phyloP scores from a whole-genome alignment of 2,888 invertebrate genomes.

The Mythimna impura region DNA sequence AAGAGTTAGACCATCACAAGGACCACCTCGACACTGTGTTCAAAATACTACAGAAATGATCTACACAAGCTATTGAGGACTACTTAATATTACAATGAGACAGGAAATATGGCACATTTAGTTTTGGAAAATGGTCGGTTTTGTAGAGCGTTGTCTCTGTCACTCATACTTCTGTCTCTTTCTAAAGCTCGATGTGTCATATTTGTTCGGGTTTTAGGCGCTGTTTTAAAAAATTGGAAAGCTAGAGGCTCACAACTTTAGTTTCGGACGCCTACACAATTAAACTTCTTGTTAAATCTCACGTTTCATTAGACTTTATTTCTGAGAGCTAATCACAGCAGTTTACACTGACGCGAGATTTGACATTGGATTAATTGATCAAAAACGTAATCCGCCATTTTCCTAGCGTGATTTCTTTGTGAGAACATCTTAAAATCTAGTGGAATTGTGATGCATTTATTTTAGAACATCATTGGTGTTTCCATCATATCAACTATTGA shows the following conservation, averaged over 20 bases:
- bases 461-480: slow-evolving; percentile 18
- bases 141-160: neutral
- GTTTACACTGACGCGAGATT: neutral
- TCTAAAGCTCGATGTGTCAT: slow-evolving; percentile 3
- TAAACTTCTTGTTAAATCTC: neutral
- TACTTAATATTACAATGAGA: slow-evolving; percentile 5
- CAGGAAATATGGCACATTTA: neutral
- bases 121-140: neutral
- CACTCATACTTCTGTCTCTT: neutral
- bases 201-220: neutral
- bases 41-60: slow-evolving; percentile 78
- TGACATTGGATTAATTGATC: neutral
- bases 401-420: neutral
- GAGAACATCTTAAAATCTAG: neutral
- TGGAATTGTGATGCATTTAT: slow-evolving; percentile 26
- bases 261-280: neutral
- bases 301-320: neutral
- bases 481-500: slow-evolving; percentile 15
- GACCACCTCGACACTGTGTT: slow-evolving; percentile 84
- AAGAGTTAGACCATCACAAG: slow-evolving; percentile 93
- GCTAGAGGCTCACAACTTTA: neutral
- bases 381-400: neutral
- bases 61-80: neutral
- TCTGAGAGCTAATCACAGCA: neutral
- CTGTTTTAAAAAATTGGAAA: neutral